Conservation (phyloP, 2,797 vertebrate genomes). For the Echeneis naucrates region DNA sequence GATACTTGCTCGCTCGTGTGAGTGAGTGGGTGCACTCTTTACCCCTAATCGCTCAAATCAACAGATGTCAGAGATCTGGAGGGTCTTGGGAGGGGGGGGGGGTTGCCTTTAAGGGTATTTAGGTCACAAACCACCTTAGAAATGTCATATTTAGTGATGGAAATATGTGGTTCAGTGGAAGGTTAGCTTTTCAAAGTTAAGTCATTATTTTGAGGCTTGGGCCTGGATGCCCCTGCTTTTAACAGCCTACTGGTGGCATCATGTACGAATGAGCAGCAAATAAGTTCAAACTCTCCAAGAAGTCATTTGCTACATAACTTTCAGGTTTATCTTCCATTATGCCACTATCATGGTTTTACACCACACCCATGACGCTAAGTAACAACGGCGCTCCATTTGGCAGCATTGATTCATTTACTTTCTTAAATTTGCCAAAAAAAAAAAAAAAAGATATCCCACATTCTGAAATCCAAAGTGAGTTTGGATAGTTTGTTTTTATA, state of each 20-base stretch:
- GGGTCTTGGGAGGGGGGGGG: too few species aligned
- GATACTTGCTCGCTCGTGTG: conserved; percentile 44
- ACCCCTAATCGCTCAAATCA: conserved; percentile 29
- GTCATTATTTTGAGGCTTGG: not conserved
- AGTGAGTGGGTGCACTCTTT: conserved; percentile 57
- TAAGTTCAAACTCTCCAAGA: too few species aligned
- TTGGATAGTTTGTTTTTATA: not conserved
- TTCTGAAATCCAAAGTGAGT: not conserved
- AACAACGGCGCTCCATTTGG: not conserved
- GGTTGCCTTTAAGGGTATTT: conserved; percentile 25
- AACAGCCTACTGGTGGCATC: not conserved
- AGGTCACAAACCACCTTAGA: not conserved
- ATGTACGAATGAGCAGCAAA: not conserved
- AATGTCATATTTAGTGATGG: not conserved
- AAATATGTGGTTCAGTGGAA: conserved; percentile 5
- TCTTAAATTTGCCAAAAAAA: not conserved
- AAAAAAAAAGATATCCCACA: too few species aligned
- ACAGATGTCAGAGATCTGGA: conserved; percentile 31
- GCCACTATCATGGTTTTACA: not conserved
- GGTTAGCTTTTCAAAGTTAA: not conserved
- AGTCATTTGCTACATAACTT: too few species aligned
- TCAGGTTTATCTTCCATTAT: too few species aligned
- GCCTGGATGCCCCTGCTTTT: not conserved
- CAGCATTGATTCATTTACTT: not conserved
- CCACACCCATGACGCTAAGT: not conserved